phyloP scores from a whole-genome alignment of 2,888 invertebrate species.

The Lasioglossum oenotherae region DNA sequence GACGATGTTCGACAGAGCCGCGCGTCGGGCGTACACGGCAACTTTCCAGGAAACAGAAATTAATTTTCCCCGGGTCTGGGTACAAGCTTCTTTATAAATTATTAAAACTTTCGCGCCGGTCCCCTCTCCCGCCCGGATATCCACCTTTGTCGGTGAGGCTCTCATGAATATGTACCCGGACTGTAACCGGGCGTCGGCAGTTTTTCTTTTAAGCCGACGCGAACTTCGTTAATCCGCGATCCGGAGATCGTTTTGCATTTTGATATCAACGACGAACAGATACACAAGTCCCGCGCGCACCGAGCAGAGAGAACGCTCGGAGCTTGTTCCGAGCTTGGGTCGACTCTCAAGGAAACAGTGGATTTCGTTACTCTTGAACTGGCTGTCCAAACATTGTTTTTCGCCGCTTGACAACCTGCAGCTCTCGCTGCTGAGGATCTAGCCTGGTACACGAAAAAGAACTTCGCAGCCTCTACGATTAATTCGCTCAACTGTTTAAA shows the following conservation, averaged over 20 bases:
- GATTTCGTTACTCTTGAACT: neutral
- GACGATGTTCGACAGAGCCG: slow-evolving; percentile 34
- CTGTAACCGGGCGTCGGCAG: slow-evolving; percentile 48
- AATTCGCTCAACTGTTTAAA: neutral
- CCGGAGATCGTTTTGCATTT: slow-evolving; percentile 55
- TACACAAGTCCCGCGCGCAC: neutral
- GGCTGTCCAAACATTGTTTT: neutral
- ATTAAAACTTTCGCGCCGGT: slow-evolving; percentile 60
- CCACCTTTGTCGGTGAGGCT: slow-evolving; percentile 46
- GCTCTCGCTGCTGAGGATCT: neutral
- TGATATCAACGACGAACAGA: slow-evolving; percentile 37
- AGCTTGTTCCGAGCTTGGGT: neutral
- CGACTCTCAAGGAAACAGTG: neutral
- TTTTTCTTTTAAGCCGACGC: slow-evolving; percentile 48
- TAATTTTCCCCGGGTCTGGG: slow-evolving; percentile 47
- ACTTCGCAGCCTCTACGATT: neutral
- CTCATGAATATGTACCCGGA: slow-evolving; percentile 60
- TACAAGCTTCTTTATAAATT: slow-evolving; percentile 63
- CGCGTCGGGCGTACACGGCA: slow-evolving; percentile 7
- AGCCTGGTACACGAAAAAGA: neutral
- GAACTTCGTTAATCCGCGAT: slow-evolving; percentile 54
- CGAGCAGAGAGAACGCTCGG: neutral
- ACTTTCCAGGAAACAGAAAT: slow-evolving; percentile 57
- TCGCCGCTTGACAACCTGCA: neutral
- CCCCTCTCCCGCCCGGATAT: slow-evolving; percentile 32